Conservation (phyloP, 2,113 vertebrate species). For the human region DNA sequence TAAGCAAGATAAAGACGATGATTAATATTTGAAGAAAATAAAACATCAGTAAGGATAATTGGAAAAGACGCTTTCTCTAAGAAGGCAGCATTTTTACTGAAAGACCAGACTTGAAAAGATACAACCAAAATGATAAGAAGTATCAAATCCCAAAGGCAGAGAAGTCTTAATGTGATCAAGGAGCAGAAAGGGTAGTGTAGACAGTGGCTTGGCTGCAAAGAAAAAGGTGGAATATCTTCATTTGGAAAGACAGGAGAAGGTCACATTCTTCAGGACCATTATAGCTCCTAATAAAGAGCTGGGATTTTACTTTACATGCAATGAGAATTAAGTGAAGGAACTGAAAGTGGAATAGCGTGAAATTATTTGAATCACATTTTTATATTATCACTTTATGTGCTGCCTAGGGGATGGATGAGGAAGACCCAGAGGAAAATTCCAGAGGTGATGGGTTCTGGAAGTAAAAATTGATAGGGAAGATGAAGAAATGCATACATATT, state of each 20-base stretch:
- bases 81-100: not conserved
- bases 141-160: not conserved
- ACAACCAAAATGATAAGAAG: not conserved
- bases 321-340: not conserved
- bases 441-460: not conserved
- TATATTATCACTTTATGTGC: not conserved
- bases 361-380: not conserved
- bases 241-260: not conserved
- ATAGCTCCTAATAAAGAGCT: not conserved
- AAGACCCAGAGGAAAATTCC: not conserved
- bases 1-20: not conserved
- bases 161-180: too few relatives aligned
- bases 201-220: not conserved
- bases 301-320: not conserved
- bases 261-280: not conserved
- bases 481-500: not conserved
- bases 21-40: not conserved
- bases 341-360: not conserved
- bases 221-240: not conserved
- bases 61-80: not conserved
- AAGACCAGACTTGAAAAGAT: not conserved
- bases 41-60: not conserved
- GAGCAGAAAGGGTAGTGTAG: not conserved
- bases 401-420: fast-evolving
- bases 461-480: not conserved